These are phyloP conservation scores for Hormiphora californensis DNA, from an alignment of 37 sponge, comb jelly and placozoan genomes.

Conservation along the genomic window DNA sequence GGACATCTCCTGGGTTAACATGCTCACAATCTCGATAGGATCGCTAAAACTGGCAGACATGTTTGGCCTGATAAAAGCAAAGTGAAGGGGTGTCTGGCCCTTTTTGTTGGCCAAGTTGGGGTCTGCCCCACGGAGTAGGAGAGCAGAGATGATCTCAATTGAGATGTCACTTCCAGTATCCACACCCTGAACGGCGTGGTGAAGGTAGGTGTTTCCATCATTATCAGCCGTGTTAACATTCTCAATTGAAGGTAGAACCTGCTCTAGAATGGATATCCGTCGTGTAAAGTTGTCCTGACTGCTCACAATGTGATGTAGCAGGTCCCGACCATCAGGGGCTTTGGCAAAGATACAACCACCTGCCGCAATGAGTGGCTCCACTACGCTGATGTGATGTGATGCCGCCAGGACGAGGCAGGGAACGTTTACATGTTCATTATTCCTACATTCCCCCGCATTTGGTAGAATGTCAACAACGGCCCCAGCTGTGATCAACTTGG, in stretches of 20 bases:
- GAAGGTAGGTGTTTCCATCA: conserved; percentile 20
- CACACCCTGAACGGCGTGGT: conserved; percentile 10
- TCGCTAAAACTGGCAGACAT: not conserved
- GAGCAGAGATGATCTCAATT: conserved; percentile 13
- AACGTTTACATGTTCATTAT: not conserved
- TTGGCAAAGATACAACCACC: not conserved
- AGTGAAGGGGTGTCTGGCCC: conserved; percentile 42
- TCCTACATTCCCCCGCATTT: not conserved
- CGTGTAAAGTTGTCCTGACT: not conserved
- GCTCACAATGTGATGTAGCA: conserved; percentile 46
- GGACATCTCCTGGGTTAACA: not conserved
- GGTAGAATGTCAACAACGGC: not conserved
- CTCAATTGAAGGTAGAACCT: conserved; percentile 8
- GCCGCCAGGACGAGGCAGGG: conserved; percentile 2
- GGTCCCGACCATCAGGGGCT: conserved; percentile 16
- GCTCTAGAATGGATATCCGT: not conserved
- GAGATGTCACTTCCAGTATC: conserved; percentile 29
- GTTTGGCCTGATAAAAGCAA: not conserved
- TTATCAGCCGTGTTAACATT: not conserved
- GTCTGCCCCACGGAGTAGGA: conserved; percentile 10
- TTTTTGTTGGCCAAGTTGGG: conserved; percentile 22
- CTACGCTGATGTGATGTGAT: not conserved
- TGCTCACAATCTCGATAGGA: conserved; percentile 51
- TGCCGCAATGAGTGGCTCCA: not conserved
- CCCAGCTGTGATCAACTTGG: not conserved